Evolutionary conservation across 2,888 invertebrate species (phyloP), one percentile per base, ranked within the genome.

Genomic region (Microplitis deprimator): DNA sequence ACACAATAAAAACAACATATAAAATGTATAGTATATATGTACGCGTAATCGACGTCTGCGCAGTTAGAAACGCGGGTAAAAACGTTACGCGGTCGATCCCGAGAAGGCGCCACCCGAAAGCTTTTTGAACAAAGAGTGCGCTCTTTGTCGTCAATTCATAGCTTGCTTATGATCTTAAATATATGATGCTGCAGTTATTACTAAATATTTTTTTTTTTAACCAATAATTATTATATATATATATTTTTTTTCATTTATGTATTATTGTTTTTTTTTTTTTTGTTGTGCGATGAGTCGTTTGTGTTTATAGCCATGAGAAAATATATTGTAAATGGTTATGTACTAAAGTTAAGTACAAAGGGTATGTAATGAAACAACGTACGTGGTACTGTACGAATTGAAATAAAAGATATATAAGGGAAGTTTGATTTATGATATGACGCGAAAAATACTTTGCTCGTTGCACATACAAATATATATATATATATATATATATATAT

Each of bases 21-120:
- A 29, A 29, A 29, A 29, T 4, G 29, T 29, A 29, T 2, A 4
- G 3, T 41, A 41, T 10, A 41, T 10, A 41, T 10, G 10, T 10
- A 41, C 50, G 13, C 50, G 13, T 13, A 13, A 8, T 50, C 50
- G 50, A 13, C 50, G 73, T 70, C 77, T 73, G 74, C 73, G 78
- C 78, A 75, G 39, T 77, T 74, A 75, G 40, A 13, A 68, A 73
- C 59, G 77, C 65, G 75, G 60, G 75, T 73, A 75, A 70, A 76
- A 60, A 79, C 75, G 73, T 73, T 78, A 69, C 67, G 67, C 17
- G 77, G 75, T 78, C 38, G 75, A 73, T 78, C 78, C 68, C 73
- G 17, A 75, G 80, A 76, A 72, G 80, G 80, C 80, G 80, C 80
- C 80, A 80, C 80, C 65, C 73, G 67, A 77, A 78, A 78, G 78